Conservation (phyloP, 2,888 invertebrate genomes). For the Apamea crenata region DNA sequence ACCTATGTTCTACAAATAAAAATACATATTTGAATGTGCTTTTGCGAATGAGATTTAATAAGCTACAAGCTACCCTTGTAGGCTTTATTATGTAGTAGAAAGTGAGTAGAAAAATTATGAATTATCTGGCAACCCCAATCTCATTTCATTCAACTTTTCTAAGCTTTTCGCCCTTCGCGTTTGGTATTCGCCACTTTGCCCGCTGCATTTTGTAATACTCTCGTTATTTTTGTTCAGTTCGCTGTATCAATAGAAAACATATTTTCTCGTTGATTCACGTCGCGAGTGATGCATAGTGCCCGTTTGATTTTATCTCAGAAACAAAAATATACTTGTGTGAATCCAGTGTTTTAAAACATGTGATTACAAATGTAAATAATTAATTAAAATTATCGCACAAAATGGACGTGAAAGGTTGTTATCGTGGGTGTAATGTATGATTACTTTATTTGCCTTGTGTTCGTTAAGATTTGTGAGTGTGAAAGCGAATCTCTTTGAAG, state of each 20-base stretch:
- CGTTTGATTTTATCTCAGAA: conserved; percentile 69
- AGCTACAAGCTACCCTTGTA: conserved; percentile 96
- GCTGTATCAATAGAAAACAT: conserved; percentile 52
- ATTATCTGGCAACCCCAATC: conserved; percentile 46
- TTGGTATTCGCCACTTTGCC: conserved; percentile 68
- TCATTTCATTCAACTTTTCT: conserved; percentile 67
- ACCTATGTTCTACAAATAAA: background rate
- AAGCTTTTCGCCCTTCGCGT: conserved; percentile 72
- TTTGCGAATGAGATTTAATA: background rate
- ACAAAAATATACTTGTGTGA: conserved; percentile 61
- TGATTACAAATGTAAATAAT: conserved; percentile 86
- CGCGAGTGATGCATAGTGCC: conserved; percentile 76
- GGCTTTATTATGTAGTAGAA: conserved; percentile 98
- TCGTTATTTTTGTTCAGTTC: conserved; percentile 51
- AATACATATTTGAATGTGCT: background rate
- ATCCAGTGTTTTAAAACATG: conserved; percentile 77
- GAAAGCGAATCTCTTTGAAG: conserved; percentile 59
- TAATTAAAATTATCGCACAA: conserved; percentile 81
- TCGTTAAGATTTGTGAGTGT: conserved; percentile 58
- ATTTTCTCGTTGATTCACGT: conserved; percentile 64
- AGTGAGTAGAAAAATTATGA: conserved; percentile 85
- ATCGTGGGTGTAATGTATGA: conserved; percentile 82
- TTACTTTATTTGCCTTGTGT: conserved; percentile 72
- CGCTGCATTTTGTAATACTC: conserved; percentile 54
- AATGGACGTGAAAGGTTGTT: conserved; percentile 84